A percentile compares a stretch with the other conserved stretches of the same genome.
These are phyloP conservation scores for Junco hyemalis DNA, from an alignment of 2,113 vertebrate genomes.

Conservation along the genomic window DNA sequence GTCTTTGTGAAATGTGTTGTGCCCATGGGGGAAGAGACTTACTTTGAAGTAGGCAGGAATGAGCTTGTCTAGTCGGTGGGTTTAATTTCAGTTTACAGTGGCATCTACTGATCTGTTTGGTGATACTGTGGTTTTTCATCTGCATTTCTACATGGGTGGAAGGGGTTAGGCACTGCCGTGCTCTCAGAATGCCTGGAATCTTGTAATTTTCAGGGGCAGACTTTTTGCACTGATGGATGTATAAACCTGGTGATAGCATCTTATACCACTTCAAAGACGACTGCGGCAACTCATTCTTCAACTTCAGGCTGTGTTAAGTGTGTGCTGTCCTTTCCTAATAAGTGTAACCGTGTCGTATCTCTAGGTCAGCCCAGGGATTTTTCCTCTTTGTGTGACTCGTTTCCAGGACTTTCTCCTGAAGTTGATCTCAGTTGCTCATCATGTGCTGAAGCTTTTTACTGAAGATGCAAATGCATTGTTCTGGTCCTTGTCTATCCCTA, in stretches of 20 bases:
- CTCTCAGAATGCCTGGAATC: slow-evolving; percentile 52
- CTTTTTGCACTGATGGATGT: not conserved
- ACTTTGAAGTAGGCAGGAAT: slow-evolving; percentile 62
- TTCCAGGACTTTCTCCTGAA: not conserved
- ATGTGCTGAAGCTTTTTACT: not conserved
- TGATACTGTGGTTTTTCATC: slow-evolving; percentile 38
- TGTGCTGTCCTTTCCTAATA: not conserved
- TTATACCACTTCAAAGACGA: slow-evolving; percentile 3
- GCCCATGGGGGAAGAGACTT: slow-evolving; percentile 38
- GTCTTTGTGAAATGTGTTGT: slow-evolving; percentile 51
- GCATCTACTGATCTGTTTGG: slow-evolving; percentile 44
- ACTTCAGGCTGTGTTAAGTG: not conserved
- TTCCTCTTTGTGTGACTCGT: not conserved
- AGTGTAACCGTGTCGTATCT: accelerated
- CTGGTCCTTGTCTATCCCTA: not conserved
- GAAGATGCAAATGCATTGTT: not conserved
- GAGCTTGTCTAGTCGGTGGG: slow-evolving; percentile 35
- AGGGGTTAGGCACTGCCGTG: not conserved
- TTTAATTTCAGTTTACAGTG: slow-evolving; percentile 63
- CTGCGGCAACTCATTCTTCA: not conserved
- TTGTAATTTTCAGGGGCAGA: not conserved
- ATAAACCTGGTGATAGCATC: slow-evolving; percentile 51
- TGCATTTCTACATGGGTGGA: not conserved
- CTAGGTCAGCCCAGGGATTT: not conserved
- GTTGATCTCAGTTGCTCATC: not conserved